Evolutionary conservation across 2,888 invertebrate genomes (phyloP), one percentile per base, ranked within the genome.

Genomic region (Ptycholaimellus sp.): DNA sequence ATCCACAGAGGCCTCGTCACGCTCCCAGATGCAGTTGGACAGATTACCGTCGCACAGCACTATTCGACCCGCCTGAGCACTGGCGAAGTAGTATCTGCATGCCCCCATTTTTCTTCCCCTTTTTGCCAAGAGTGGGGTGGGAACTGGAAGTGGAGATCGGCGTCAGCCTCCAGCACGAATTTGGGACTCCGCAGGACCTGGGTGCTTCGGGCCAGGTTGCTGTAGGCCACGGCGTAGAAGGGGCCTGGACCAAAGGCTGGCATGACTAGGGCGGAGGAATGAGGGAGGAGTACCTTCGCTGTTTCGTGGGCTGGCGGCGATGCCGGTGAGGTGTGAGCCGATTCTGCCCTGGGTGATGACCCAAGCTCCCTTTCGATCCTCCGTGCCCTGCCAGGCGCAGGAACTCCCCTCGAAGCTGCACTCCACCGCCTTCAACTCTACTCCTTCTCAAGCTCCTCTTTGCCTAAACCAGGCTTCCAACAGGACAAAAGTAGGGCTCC

Each of bases 21-120:
- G 30, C 25, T 36, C 32, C 37, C 37, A 37, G 20, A 37, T 16
- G 14, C 37, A 37, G 17, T 37, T 37, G 32, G 31, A 31, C 18
- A 37, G 19, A 13, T 21, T n/a, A 3, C 7, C 3, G 22, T 37
- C 37, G 30, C 37, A 37, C 16, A 37, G 32, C n/a, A 37, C 37
- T 7, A 37, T 13, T 7, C 37, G 31, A n/a, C 18, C 23, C 11
- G 18, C 23, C 17, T 36, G 16, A 7, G 36, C 36, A 27, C 17
- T 25, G 14, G 31, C 37, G 31, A 37, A 25, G 17, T 25, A 25
- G 25, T 32, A 37, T 32, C 37, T 32, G 33, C 31, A 37, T 3
- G 32, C 25, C 21, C 31, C 32, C 14, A 25, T 14, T 6, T 17
- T 25, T 17, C 19, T 23, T 3, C 16, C 14, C 7, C 13, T 18